Evolutionary conservation across 2,888 invertebrate genomes (phyloP).

Genomic region (Saturnia japonica): DNA sequence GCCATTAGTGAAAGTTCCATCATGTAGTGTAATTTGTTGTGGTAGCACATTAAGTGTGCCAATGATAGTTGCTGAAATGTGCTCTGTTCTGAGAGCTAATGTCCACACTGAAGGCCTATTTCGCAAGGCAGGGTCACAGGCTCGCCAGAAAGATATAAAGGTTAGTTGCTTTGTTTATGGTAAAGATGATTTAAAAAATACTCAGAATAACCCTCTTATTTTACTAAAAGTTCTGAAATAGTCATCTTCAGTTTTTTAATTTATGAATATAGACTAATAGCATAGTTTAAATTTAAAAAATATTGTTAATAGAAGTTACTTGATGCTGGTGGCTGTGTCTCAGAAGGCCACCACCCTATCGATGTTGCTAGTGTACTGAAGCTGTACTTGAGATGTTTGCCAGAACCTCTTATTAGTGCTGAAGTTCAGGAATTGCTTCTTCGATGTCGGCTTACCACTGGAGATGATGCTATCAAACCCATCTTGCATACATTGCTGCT

Average conservation of each 20-base stretch:
- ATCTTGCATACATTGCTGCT: constrained; percentile 87
- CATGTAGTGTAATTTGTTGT: constrained; percentile 83
- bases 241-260: neutral
- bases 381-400: constrained; percentile 91
- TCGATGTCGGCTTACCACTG: constrained; percentile 83
- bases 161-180: constrained; percentile 53
- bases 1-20: constrained; percentile 72
- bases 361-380: constrained; percentile 94
- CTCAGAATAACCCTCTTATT: neutral
- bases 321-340: constrained; percentile 87
- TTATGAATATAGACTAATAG: neutral
- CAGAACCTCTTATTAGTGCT: constrained; percentile 89
- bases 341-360: constrained; percentile 88
- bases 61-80: constrained; percentile 86
- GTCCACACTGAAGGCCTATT: constrained; percentile 92
- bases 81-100: constrained; percentile 85
- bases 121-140: constrained; percentile 92
- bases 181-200: neutral
- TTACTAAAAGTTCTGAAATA: neutral
- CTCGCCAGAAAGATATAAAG: constrained; percentile 91
- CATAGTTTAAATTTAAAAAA: neutral
- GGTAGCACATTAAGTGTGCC: constrained; percentile 88
- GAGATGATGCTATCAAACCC: constrained; percentile 83
- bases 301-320: constrained; percentile 79
- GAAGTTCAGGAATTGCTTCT: constrained; percentile 91